A percentile compares a stretch with the other conserved stretches of the same genome.
These are phyloP conservation scores for Scaptomyza hsui DNA, from an alignment of 1,140 invertebrate genomes.

Conservation along the genomic window DNA sequence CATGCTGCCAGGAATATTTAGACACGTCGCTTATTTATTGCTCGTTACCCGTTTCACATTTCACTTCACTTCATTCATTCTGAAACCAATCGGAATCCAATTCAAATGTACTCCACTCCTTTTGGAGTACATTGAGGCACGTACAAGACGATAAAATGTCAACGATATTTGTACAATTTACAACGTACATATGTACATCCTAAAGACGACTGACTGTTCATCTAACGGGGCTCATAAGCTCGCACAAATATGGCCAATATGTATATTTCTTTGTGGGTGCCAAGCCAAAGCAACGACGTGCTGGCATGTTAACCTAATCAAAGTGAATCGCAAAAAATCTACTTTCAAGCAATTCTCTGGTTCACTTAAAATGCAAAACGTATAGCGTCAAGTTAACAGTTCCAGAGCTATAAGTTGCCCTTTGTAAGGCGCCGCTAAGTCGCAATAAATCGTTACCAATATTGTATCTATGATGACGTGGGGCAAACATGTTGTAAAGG, in stretches of 20 bases:
- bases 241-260: constrained; percentile 18
- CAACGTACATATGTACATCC: constrained; percentile 24
- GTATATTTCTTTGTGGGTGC: constrained; percentile 23
- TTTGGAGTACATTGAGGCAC: constrained; percentile 29
- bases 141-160: constrained; percentile 57
- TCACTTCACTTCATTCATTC: constrained; percentile 39
- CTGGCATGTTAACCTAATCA: constrained; percentile 38
- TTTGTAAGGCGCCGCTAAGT: constrained; percentile 27
- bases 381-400: constrained; percentile 10
- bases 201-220: constrained; percentile 43
- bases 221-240: constrained; percentile 57
- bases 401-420: constrained; percentile 1
- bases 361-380: constrained; percentile 34
- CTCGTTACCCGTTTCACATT: constrained; percentile 27
- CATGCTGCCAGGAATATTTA: constrained; percentile 15
- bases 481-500: neutral
- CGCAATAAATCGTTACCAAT: constrained; percentile 9
- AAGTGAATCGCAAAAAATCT: constrained; percentile 8
- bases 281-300: constrained; percentile 24
- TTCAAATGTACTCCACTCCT: constrained; percentile 11
- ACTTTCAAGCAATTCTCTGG: constrained; percentile 1
- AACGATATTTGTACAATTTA: constrained; percentile 26
- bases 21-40: constrained; percentile 45
- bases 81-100: constrained; percentile 12
- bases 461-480: constrained; percentile 1